Evolutionary conservation across 2,113 vertebrate species (phyloP).

Genomic region (Macquaria ambigua): DNA sequence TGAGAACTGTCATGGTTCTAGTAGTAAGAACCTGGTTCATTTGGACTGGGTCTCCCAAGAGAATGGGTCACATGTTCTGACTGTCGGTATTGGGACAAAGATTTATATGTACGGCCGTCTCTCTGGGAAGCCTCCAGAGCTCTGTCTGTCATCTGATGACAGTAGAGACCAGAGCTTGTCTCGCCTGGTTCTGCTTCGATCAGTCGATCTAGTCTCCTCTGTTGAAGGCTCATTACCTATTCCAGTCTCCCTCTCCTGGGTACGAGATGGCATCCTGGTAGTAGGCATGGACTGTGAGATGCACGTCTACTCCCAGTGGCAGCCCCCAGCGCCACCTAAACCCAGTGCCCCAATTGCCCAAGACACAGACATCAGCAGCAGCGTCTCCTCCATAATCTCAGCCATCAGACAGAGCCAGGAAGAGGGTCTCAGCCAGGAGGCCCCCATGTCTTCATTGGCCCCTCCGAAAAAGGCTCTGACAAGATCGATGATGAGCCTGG

Average conservation of each 20-base stretch:
- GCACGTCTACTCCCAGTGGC: constrained; percentile 99
- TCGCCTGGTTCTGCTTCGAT: constrained; percentile 90
- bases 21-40: constrained; percentile 88
- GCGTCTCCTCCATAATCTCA: constrained; percentile 87
- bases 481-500: constrained; percentile 95
- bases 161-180: constrained; percentile 82
- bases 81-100: constrained; percentile 94
- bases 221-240: constrained; percentile 93
- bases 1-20: constrained; percentile 73
- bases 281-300: constrained; percentile 99
- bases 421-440: constrained; percentile 74
- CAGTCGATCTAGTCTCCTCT: constrained; percentile 93
- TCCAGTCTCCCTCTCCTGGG: constrained; percentile 97
- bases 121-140: constrained; percentile 90
- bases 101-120: constrained; percentile 95
- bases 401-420: constrained; percentile 89
- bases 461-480: constrained; percentile 90
- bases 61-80: constrained; percentile 96
- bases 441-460: constrained; percentile 73
- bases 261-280: constrained; percentile 96
- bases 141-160: constrained; percentile 85
- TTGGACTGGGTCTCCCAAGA: constrained; percentile 99
- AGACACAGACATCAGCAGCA: constrained; percentile 85
- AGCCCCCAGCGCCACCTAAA: constrained; percentile 86
- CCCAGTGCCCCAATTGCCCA: constrained; percentile 65